phyloP scores from a whole-genome alignment of 1,140 invertebrate species.

The Musca domestica region DNA sequence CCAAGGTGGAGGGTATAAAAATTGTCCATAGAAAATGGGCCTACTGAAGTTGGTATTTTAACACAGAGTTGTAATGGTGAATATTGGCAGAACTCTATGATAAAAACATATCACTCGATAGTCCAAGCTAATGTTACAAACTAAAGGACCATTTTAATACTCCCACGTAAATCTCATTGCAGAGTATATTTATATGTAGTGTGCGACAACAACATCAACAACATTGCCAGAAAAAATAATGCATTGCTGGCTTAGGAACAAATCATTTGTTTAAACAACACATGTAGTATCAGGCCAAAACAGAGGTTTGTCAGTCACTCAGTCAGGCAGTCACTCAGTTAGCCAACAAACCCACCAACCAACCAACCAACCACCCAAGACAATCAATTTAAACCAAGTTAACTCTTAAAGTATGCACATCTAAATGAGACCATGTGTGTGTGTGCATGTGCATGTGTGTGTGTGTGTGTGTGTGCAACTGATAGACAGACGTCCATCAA shows the following conservation, averaged over 20 bases:
- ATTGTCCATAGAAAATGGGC: no score
- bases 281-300: no score
- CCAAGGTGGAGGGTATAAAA: no score
- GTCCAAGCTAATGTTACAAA: background rate
- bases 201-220: background rate
- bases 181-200: background rate
- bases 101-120: no score
- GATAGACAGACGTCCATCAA: constrained; percentile 18
- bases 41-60: no score
- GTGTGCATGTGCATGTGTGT: no score
- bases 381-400: constrained; percentile 7
- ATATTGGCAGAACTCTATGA: no score
- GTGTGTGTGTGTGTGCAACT: background rate
- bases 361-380: background rate
- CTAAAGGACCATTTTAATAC: background rate
- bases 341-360: background rate
- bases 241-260: background rate
- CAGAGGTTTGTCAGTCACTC: background rate
- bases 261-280: constrained; percentile 1
- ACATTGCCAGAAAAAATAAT: background rate
- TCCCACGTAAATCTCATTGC: background rate
- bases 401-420: background rate
- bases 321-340: no score
- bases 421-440: no score
- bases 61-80: no score